Evolutionary conservation across 2,888 invertebrate species (phyloP).

Genomic region (Allacma fusca): DNA sequence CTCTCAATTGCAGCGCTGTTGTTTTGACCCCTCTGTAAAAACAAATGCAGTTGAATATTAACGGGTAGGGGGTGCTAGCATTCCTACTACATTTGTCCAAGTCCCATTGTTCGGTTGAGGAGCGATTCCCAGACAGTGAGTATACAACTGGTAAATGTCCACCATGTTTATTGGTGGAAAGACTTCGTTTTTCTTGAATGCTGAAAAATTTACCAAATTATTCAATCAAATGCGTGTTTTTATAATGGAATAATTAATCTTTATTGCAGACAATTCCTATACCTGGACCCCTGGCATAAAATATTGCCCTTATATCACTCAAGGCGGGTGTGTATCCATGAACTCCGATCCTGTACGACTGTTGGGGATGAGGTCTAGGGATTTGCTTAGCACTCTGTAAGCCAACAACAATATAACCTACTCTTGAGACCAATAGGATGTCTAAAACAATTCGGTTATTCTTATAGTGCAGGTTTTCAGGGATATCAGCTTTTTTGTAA

Average conservation of each 20-base stretch:
- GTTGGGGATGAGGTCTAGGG: slow-evolving; percentile 45
- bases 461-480: slow-evolving; percentile 65
- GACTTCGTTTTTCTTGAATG: slow-evolving; percentile 63
- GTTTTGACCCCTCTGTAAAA: too few relatives aligned
- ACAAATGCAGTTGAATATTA: too few relatives aligned
- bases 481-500: slow-evolving; percentile 65
- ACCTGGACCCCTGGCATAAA: slow-evolving; percentile 63
- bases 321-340: slow-evolving; percentile 62
- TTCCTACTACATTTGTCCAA: slow-evolving; percentile 61
- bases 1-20: too few relatives aligned
- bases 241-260: too few relatives aligned
- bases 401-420: slow-evolving; percentile 14
- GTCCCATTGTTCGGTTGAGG: slow-evolving; percentile 64
- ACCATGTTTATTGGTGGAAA: slow-evolving; percentile 65
- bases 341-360: slow-evolving; percentile 45
- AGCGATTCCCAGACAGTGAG: slow-evolving; percentile 64
- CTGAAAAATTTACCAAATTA: too few relatives aligned
- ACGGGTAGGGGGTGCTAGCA: slow-evolving; percentile 42
- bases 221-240: too few relatives aligned
- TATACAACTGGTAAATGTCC: slow-evolving; percentile 67
- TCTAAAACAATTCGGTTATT: slow-evolving; percentile 64
- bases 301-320: slow-evolving; percentile 63
- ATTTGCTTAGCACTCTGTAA: slow-evolving; percentile 55
- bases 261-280: slow-evolving; percentile 34
- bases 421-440: slow-evolving; percentile 42